These are phyloP conservation scores for Stramonita haemastoma DNA, from an alignment of 2,888 invertebrate genomes.

Conservation along the genomic window DNA sequence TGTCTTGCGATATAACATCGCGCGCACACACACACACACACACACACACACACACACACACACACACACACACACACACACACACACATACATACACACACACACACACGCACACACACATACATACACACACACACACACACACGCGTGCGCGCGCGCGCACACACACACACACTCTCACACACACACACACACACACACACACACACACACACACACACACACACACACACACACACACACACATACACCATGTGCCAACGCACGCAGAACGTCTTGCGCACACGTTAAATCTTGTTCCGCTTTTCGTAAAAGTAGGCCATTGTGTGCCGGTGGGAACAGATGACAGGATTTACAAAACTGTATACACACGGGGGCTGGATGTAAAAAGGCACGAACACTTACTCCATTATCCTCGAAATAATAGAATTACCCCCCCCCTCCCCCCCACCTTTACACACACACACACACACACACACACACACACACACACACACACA, in stretches of 20 bases:
- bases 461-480: too few relatives aligned
- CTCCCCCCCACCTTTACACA: neutral
- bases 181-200: neutral
- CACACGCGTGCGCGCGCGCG: neutral
- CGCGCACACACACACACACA: neutral
- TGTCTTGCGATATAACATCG: neutral
- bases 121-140: neutral
- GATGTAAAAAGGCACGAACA: too few relatives aligned
- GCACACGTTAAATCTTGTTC: too few relatives aligned
- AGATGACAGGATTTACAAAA: too few relatives aligned
- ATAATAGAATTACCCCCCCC: neutral
- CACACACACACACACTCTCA: neutral
- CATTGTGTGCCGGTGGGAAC: too few relatives aligned
- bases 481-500: too few relatives aligned
- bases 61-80: neutral
- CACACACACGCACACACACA: conserved; percentile 4
- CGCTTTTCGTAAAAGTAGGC: too few relatives aligned
- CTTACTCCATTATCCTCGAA: neutral
- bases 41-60: conserved; percentile 8
- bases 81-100: neutral
- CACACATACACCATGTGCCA: too few relatives aligned
- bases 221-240: neutral
- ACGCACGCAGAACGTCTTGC: too few relatives aligned
- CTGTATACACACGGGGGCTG: too few relatives aligned
- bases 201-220: neutral